A percentile compares a stretch with the other conserved stretches of the same genome.
These are phyloP conservation scores for Tamandua tetradactyla DNA, from an alignment of 2,797 vertebrate species.

Conservation along the genomic window DNA sequence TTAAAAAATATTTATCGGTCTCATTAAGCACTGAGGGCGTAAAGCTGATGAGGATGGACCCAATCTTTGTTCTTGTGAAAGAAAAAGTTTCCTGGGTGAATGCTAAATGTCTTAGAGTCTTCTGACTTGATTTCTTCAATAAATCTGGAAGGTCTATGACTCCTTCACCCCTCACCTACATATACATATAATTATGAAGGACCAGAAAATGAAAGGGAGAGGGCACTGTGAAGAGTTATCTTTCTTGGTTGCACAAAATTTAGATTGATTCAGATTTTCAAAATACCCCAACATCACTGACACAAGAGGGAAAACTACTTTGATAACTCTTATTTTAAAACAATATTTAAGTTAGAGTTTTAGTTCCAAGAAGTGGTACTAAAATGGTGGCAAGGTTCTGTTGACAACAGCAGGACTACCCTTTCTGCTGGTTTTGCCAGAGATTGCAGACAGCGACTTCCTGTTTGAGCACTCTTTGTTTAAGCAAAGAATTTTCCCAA, in stretches of 20 bases:
- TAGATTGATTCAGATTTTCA: neutral
- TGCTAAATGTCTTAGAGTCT: neutral
- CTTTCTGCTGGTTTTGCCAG: neutral
- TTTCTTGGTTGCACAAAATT: neutral
- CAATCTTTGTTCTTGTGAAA: neutral
- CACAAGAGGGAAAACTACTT: neutral
- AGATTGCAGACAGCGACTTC: neutral
- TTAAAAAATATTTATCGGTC: neutral
- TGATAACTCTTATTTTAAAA: neutral
- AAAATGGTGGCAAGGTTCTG: neutral
- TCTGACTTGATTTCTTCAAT: neutral
- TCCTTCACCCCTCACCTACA: too few relatives aligned
- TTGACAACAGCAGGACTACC: neutral
- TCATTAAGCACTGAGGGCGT: neutral
- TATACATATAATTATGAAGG: neutral
- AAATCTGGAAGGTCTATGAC: neutral
- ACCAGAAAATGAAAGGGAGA: neutral
- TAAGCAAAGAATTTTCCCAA: neutral
- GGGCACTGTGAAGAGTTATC: neutral
- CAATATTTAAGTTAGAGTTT: neutral
- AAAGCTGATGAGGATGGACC: neutral
- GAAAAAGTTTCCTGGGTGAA: neutral
- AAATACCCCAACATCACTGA: neutral
- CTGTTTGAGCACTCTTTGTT: neutral
- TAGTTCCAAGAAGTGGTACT: neutral